Percentiles rank a stretch among this genome's conserved stretches.
These are phyloP conservation scores for Ctenochaetus hawaiiensis DNA, from an alignment of 2,797 vertebrate genomes.

Conservation along the genomic window DNA sequence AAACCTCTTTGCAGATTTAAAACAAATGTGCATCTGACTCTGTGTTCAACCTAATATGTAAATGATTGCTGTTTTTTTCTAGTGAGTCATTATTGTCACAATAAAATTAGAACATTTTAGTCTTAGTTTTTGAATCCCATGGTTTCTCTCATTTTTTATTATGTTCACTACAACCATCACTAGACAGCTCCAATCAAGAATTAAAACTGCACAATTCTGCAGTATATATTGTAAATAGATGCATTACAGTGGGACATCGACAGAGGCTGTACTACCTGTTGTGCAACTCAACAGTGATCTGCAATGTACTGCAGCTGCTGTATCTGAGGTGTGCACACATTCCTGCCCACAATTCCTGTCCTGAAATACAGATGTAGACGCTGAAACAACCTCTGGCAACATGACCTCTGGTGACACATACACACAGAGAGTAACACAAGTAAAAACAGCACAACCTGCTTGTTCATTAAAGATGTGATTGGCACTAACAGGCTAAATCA, in stretches of 20 bases:
- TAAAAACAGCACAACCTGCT: slow-evolving; percentile 50
- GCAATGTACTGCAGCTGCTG: background rate
- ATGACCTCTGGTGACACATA: slow-evolving; percentile 34
- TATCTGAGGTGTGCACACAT: slow-evolving; percentile 25
- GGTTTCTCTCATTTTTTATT: background rate
- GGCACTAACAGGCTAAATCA: slow-evolving; percentile 75
- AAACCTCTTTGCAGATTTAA: background rate
- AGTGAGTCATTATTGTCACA: background rate
- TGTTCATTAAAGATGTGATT: slow-evolving; percentile 66
- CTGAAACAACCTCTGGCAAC: slow-evolving; percentile 54
- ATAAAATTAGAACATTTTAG: background rate
- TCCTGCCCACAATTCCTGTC: slow-evolving; percentile 40
- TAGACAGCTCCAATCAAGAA: background rate
- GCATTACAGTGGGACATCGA: background rate
- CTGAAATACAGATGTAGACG: slow-evolving; percentile 54
- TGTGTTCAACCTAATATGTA: background rate
- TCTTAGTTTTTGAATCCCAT: background rate
- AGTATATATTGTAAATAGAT: too few relatives aligned
- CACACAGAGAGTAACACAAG: slow-evolving; percentile 22
- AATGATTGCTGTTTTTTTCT: background rate
- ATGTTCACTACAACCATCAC: background rate
- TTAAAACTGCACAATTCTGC: too few relatives aligned
- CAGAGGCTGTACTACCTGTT: background rate
- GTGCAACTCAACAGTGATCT: background rate
- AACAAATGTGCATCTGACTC: background rate